Base-by-base conservation (phyloP, 1,140 invertebrate genomes). In the Coelopa frigida region DNA sequence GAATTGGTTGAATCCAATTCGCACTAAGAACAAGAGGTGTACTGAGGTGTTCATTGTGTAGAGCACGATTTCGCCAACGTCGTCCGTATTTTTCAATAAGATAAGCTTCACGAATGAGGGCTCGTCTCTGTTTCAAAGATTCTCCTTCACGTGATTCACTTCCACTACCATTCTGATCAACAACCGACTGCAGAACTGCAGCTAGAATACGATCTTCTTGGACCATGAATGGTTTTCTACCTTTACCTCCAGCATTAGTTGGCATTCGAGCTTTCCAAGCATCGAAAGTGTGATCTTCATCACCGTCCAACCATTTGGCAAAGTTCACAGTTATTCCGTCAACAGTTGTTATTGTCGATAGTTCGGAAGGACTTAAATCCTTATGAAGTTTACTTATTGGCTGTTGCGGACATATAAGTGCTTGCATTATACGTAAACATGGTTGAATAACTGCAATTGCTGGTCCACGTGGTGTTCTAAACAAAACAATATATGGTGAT, bases 1-100 rank as follows among this genome's bases (percentile, higher is more conserved):
- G 76, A 6, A 95, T 83, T 6, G 85, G 84, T 49, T 88, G 83
- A 6, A 96, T 72, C 93, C 93, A 96, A 4, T 85, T 85, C 2
- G 78, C 61, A 29, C 53, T 64, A 27, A 70, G 57, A 1, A 62
- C 45, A 3, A 70, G 35, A 0, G 64, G 61, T 26, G 54, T 60
- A 4, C 47, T 55, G 0, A 54, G 43, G 5, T 57, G 50, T 2
- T 59, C 53, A 45, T 61, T 64, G 42, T 66, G 61, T 26, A 66
- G 43, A 11, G 54, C 46, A n/a, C 21, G 48, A 32, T 56, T 44
- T 8, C 72, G 73, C 82, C 82, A 85, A 4, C 74, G 72, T 35
- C 72, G 72, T 1, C 75, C 82, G 61, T 89, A 93, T 66, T 91
- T 92, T 59, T 90, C 85, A 56, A 74, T 75, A 2, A 93, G 60